A percentile compares a stretch with the other conserved stretches of the same genome.
Conservation (phyloP, 1,140 invertebrate genomes). For the Aphis gossypii region DNA sequence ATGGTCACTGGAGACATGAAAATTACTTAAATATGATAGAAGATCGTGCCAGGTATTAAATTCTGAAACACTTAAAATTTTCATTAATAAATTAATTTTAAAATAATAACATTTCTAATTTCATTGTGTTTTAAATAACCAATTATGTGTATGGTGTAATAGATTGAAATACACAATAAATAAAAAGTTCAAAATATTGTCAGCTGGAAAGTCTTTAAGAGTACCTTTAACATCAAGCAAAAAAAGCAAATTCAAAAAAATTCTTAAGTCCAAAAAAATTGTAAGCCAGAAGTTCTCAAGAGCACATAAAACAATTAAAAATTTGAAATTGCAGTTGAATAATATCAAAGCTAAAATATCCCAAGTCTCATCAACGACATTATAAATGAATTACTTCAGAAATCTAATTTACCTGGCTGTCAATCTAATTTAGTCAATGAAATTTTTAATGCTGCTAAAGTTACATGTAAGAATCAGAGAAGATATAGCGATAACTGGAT, state of each 20-base stretch:
- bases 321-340: neutral
- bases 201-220: neutral
- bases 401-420: neutral
- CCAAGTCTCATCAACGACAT: neutral
- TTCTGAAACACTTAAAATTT: neutral
- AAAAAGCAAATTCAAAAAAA: neutral
- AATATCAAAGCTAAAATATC: no score
- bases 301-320: neutral
- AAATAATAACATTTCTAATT: neutral
- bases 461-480: neutral
- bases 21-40: neutral
- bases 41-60: neutral
- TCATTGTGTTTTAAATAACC: neutral
- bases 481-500: conserved; percentile 7
- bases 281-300: neutral
- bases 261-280: neutral
- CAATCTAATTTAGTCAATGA: neutral
- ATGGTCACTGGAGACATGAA: neutral
- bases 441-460: neutral
- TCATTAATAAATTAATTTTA: neutral
- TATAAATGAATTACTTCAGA: neutral
- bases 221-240: neutral
- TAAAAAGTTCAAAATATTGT: neutral
- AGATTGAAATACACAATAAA: neutral
- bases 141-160: neutral